A percentile compares a stretch with the other conserved stretches of the same genome.
Conservation (phyloP, 2,113 vertebrate genomes). For the Centropus unirufus region DNA sequence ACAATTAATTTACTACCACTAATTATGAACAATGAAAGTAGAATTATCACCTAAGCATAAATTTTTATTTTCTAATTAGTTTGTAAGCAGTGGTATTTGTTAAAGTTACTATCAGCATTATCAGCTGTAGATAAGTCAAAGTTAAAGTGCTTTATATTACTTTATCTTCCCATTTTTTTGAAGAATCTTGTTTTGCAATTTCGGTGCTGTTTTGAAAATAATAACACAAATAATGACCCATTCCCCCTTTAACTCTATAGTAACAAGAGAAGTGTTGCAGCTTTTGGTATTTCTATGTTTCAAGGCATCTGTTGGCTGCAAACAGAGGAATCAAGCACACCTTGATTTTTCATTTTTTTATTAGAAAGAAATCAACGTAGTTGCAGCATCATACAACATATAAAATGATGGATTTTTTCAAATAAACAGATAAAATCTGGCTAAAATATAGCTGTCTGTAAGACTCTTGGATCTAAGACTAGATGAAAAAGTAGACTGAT, state of each 20-base stretch:
- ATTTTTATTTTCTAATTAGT: constrained; percentile 17
- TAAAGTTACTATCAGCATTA: not conserved
- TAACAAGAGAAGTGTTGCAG: not conserved
- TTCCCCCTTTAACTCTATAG: not conserved
- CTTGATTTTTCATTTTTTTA: not conserved
- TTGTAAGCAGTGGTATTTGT: not conserved
- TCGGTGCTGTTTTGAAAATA: not conserved
- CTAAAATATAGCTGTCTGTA: not conserved
- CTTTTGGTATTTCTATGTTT: not conserved
- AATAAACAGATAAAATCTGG: not conserved
- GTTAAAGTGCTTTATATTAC: not conserved
- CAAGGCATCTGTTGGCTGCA: not conserved
- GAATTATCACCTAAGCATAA: not conserved
- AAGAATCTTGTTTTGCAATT: not conserved
- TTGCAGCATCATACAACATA: not conserved
- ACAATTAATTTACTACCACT: not conserved
- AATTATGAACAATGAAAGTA: not conserved
- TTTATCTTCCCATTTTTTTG: not conserved
- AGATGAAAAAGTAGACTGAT: not conserved
- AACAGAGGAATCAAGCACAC: not conserved
- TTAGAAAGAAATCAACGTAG: not conserved
- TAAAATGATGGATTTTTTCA: not conserved
- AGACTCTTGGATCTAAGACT: not conserved
- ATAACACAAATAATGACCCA: not conserved
- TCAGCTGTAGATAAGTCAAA: not conserved